Percentiles rank a stretch among this genome's conserved stretches.
phyloP scores from a whole-genome alignment of 2,797 vertebrate species.

The Ficedula albicollis region DNA sequence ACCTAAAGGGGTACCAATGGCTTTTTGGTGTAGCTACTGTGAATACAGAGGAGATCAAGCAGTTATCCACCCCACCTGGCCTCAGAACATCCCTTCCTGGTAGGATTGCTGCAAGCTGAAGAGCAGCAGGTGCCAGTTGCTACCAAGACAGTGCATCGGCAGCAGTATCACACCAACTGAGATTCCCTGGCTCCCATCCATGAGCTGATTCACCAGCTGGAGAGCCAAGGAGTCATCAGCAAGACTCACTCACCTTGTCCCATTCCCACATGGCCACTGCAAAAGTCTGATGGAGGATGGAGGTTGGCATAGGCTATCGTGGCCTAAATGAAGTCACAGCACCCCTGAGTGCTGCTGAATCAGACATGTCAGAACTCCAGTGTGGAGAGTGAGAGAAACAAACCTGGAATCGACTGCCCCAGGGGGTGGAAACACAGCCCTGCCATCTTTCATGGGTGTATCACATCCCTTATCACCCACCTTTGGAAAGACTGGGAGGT shows the following conservation, averaged over 20 bases:
- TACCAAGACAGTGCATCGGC: not conserved
- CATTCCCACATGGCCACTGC: not conserved
- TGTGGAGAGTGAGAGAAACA: not conserved
- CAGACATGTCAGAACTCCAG: not conserved
- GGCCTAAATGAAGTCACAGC: not conserved
- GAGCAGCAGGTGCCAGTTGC: not conserved
- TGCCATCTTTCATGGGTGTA: rapidly evolving
- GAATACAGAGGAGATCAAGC: not conserved
- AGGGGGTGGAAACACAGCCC: not conserved
- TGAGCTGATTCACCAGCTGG: not conserved
- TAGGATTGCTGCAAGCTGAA: not conserved
- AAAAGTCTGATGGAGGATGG: not conserved
- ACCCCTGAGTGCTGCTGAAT: not conserved
- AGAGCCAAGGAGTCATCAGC: not conserved
- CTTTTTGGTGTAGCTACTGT: not conserved
- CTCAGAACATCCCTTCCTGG: not conserved
- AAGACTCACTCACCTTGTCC: not conserved
- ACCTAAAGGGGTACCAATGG: not conserved
- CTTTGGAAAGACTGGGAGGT: not conserved
- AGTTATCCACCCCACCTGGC: not conserved
- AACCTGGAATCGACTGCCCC: not conserved
- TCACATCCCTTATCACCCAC: not conserved
- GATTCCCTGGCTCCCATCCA: not conserved
- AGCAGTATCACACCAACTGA: rapidly evolving
- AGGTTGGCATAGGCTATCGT: not conserved